These are phyloP conservation scores for Drosophila azteca DNA, from an alignment of 1,140 invertebrate species.

Conservation along the genomic window DNA sequence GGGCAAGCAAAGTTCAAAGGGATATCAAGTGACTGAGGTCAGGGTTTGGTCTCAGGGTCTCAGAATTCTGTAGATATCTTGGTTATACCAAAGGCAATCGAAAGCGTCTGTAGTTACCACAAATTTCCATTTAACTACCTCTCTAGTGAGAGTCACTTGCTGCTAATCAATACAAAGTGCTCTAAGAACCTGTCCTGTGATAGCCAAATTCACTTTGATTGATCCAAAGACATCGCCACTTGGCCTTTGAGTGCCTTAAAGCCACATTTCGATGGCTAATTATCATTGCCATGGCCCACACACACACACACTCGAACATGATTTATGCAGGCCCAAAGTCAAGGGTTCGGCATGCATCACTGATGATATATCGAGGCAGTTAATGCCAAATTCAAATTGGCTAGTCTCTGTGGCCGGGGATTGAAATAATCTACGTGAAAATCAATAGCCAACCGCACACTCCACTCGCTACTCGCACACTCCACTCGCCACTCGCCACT, in stretches of 20 bases:
- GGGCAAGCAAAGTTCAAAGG: no score
- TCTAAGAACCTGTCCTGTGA: no score
- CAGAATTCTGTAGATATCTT: no score
- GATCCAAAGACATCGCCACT: background rate
- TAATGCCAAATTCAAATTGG: constrained; percentile 25
- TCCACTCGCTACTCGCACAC: constrained; percentile 8
- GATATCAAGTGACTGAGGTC: no score
- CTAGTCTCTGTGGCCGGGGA: constrained; percentile 32
- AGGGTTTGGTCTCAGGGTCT: no score
- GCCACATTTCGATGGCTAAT: constrained; percentile 2
- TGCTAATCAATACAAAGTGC: background rate
- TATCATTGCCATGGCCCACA: background rate
- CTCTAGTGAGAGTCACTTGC: no score
- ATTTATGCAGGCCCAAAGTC: constrained; percentile 29
- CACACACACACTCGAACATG: constrained; percentile 5
- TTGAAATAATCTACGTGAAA: constrained; percentile 42
- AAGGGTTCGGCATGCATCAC: constrained; percentile 4
- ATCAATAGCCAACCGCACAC: constrained; percentile 51
- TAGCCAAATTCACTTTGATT: no score
- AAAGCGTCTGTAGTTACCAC: no score
- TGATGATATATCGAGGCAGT: constrained; percentile 1
- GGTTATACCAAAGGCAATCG: no score
- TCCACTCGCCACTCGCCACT: background rate
- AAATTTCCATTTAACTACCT: no score
- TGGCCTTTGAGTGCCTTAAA: background rate